These are phyloP conservation scores for Nycticorax nycticorax DNA, from an alignment of 2,113 vertebrate species.

Conservation along the genomic window DNA sequence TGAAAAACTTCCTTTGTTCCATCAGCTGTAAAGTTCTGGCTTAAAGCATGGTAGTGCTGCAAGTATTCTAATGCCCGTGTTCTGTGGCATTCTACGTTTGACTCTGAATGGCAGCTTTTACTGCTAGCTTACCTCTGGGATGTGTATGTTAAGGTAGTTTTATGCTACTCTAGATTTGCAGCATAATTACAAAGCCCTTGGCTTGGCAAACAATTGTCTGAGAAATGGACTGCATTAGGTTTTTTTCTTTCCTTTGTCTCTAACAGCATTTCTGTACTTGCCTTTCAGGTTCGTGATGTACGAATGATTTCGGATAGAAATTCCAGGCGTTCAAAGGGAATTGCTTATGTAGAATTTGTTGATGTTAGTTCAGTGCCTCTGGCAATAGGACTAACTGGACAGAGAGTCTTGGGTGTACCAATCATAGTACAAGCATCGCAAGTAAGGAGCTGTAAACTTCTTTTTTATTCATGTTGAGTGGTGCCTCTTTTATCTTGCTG, in stretches of 20 bases:
- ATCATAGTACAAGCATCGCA: conserved; percentile 98
- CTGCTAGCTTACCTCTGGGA: not conserved
- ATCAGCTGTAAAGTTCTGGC: not conserved
- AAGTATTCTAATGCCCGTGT: not conserved
- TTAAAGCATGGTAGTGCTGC: not conserved
- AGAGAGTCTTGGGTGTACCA: conserved; percentile 93
- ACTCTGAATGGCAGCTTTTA: not conserved
- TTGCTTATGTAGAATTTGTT: conserved; percentile 96
- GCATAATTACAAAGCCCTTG: not conserved
- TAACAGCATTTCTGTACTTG: not conserved
- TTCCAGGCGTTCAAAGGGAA: conserved; percentile 95
- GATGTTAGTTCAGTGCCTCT: conserved; percentile 95
- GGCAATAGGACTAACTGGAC: conserved; percentile 94
- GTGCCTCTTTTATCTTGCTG: not conserved
- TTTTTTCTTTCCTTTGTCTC: not conserved
- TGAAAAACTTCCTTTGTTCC: not conserved
- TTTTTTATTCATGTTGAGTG: not conserved
- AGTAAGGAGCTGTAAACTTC: conserved; percentile 68
- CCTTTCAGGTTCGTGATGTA: conserved; percentile 90
- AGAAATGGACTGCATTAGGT: not conserved
- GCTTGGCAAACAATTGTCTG: not conserved
- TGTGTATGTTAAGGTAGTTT: not conserved
- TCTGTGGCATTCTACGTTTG: not conserved
- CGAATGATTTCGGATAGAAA: conserved; percentile 98
- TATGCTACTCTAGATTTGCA: not conserved